A percentile compares a stretch with the other conserved stretches of the same genome.
Conservation (phyloP, 2,797 vertebrate species). For the Calcarius lapponicus region DNA sequence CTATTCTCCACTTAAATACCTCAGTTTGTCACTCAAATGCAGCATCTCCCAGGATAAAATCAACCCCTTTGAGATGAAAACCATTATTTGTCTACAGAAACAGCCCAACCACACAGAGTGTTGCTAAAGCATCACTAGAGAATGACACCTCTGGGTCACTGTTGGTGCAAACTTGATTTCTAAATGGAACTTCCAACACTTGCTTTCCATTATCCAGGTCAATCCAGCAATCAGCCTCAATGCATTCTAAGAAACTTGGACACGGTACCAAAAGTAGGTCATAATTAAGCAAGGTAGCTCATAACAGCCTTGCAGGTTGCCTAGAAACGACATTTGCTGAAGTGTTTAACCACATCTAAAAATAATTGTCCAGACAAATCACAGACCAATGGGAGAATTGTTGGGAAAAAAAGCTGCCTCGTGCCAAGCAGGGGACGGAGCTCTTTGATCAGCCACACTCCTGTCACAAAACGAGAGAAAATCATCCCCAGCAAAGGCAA, state of each 20-base stretch:
- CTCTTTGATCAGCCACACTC: neutral
- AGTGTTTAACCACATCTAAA: conserved; percentile 62
- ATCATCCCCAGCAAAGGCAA: neutral
- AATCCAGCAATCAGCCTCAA: conserved; percentile 22
- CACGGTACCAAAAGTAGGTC: conserved; percentile 53
- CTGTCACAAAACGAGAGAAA: neutral
- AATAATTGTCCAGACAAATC: conserved; percentile 55
- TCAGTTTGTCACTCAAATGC: neutral
- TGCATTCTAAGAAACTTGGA: conserved; percentile 6
- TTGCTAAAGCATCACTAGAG: neutral
- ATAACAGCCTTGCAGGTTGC: conserved; percentile 47
- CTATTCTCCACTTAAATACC: neutral
- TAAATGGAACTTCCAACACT: neutral
- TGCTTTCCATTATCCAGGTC: neutral
- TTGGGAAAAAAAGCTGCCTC: neutral
- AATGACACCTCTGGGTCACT: neutral
- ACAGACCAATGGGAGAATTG: neutral
- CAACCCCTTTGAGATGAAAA: neutral
- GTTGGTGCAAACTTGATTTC: neutral
- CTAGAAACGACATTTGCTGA: conserved; percentile 60
- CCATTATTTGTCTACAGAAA: neutral
- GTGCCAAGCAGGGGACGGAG: neutral
- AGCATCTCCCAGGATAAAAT: neutral
- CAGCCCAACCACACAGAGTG: neutral
- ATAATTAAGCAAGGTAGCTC: conserved; percentile 58